These are phyloP conservation scores for Pygmarrhopalites habei DNA, from an alignment of 1,140 invertebrate species.

Conservation along the genomic window DNA sequence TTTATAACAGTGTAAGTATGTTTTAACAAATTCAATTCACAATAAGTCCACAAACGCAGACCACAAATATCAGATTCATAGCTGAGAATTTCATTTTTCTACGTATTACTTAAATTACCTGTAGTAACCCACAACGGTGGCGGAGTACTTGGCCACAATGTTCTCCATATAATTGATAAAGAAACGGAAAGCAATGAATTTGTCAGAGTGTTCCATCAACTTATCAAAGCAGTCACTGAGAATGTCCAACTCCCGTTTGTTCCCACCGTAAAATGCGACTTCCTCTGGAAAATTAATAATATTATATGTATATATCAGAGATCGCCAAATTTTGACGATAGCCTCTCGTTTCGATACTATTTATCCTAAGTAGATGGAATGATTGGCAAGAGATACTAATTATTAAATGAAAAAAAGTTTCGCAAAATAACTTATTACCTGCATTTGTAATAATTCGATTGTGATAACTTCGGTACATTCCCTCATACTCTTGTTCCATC, in stretches of 20 bases:
- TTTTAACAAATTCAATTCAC: too few relatives aligned
- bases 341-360: too few relatives aligned
- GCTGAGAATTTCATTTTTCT: conserved; percentile 12
- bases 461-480: conserved; percentile 95
- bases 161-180: conserved; percentile 92
- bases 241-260: conserved; percentile 77
- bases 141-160: conserved; percentile 93
- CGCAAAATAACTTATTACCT: too few relatives aligned
- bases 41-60: too few relatives aligned
- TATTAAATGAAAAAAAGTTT: too few relatives aligned
- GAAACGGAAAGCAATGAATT: conserved; percentile 85
- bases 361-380: too few relatives aligned
- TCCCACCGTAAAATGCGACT: conserved; percentile 89
- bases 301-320: too few relatives aligned
- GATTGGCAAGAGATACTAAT: too few relatives aligned
- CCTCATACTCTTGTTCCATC: conserved; percentile 90
- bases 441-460: conserved; percentile 93
- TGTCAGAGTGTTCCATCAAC: conserved; percentile 73
- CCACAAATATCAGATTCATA: conserved; percentile 3
- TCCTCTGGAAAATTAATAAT: too few relatives aligned
- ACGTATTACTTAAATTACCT: conserved; percentile 16
- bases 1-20: too few relatives aligned
- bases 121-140: conserved; percentile 53
- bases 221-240: conserved; percentile 81
- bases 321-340: too few relatives aligned